Conservation (phyloP, 2,113 vertebrate genomes). For the Chiloscyllium plagiosum region DNA sequence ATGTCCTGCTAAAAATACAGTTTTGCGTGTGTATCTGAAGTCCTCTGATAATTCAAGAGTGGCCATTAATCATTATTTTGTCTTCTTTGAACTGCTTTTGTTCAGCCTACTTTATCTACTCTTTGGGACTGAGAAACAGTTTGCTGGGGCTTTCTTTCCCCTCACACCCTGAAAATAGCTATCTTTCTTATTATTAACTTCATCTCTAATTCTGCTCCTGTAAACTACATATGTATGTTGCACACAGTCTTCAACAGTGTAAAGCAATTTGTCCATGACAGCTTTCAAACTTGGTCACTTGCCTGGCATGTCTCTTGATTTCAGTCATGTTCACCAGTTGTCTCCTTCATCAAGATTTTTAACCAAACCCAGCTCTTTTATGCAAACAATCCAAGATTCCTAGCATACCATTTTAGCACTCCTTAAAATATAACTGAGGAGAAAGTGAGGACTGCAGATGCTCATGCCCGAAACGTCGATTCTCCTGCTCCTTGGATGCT, state of each 20-base stretch:
- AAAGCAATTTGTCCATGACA: background rate
- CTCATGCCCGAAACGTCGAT: too few species aligned
- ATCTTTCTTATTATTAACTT: background rate
- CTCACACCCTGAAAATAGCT: background rate
- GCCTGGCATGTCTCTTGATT: background rate
- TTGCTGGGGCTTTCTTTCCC: background rate
- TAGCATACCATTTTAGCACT: background rate
- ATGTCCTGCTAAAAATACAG: background rate
- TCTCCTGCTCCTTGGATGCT: too few species aligned
- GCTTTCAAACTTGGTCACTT: background rate
- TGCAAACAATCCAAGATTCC: background rate
- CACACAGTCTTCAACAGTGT: background rate
- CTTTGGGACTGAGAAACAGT: background rate
- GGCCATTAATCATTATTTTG: background rate
- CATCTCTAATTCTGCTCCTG: background rate
- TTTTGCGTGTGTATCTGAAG: background rate
- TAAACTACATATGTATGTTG: background rate
- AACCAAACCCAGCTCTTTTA: background rate
- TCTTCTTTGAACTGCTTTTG: background rate
- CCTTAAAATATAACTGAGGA: background rate
- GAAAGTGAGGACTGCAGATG: too few species aligned
- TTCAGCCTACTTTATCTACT: background rate
- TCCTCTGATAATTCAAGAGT: background rate
- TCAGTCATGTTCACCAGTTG: background rate
- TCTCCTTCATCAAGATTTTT: background rate